A percentile compares a stretch with the other conserved stretches of the same genome.
Conservation (phyloP, 2,888 invertebrate genomes). For the Adelphocoris suturalis region DNA sequence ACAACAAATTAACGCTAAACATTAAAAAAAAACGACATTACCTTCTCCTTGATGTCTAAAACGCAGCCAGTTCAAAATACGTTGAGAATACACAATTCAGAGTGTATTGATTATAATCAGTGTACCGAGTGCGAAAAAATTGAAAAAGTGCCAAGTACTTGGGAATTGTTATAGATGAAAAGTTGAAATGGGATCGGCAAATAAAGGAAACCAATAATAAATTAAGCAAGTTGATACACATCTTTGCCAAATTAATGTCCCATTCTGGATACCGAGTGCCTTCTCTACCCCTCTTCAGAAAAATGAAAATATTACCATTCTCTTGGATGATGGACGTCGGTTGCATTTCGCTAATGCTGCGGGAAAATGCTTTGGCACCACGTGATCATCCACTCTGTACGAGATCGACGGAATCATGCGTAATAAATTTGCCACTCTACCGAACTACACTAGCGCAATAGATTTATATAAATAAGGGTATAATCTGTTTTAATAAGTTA, state of each 20-base stretch:
- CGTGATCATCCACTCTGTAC: background rate
- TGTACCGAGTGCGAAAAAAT: background rate
- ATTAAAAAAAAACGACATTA: background rate
- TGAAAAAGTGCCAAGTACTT: background rate
- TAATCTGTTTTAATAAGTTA: background rate
- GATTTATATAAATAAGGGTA: background rate
- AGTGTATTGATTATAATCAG: background rate
- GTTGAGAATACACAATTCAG: background rate
- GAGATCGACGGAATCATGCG: background rate
- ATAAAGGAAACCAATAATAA: constrained; percentile 10
- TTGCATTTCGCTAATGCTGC: background rate
- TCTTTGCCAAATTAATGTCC: background rate
- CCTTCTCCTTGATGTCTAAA: background rate
- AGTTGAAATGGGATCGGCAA: constrained; percentile 17
- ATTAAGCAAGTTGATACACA: background rate
- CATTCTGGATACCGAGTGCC: background rate
- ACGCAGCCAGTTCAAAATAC: constrained; percentile 4
- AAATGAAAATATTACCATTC: background rate
- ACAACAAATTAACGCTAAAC: background rate
- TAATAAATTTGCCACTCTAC: background rate
- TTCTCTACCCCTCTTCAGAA: background rate
- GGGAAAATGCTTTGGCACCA: background rate
- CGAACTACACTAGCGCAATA: background rate
- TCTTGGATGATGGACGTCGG: background rate
- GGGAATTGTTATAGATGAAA: constrained; percentile 37